Evolutionary conservation across 1,140 invertebrate species (phyloP), one percentile per base, ranked within the genome.

Genomic region (Gonioctena quinquepunctata): DNA sequence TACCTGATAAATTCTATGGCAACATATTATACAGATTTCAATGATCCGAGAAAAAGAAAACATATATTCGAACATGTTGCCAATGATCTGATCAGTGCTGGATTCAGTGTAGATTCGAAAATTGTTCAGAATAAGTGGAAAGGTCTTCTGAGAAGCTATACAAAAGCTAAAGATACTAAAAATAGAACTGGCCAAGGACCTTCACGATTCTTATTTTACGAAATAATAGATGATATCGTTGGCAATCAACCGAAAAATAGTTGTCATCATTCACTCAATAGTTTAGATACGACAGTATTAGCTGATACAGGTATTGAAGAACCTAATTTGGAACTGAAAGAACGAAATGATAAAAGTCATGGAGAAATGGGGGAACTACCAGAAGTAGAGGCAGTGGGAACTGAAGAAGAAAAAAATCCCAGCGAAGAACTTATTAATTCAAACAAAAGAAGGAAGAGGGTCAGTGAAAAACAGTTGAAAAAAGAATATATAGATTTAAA

Each of bases 41-140:
- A 28, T 19, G 22, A 68, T 61, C 66, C 56, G 18, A 42, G 50
- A 22, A 61, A 68, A 33, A 67, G 4, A 42, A 59, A 67, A 42
- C 65, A 66, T 67, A 25, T 66, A 13, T 66, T 25, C 57, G 65
- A 66, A 68, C 26, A 68, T 61, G n/a, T 59, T 7, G 54, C 56
- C 19, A 68, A 68, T 49, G 54, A 60, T 23, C 21, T 68, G 4
- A 54, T 56, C 8, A 66, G 52, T 27, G 49, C 56, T 26, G 52
- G 52, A n/a, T 66, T 66, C 18, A 25, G 0, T 19, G n/a, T 54
- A 13, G 25, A 42, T 57, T 54, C 66, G 8, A 28, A 13, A 48
- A 2, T 4, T 4, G 19, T 16, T 18, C 66, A 68, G 59, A 61
- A 56, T 22, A 68, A 68, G 42, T 68, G 56, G 66, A 42, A 62